Conservation (phyloP, 1,140 invertebrate species). For the Papilio xuthus region DNA sequence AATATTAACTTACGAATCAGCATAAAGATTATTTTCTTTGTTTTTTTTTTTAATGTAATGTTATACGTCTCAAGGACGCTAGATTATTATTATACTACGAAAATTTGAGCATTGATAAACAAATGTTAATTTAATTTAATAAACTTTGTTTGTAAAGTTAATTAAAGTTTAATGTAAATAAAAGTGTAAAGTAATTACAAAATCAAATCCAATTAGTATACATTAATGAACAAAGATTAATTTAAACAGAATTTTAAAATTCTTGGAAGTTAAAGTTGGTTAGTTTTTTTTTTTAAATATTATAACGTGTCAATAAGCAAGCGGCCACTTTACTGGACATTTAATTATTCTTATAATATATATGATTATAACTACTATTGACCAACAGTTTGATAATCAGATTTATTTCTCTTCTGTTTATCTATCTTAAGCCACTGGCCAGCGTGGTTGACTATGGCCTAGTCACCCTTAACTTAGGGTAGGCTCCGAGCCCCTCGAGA, state of each 20-base stretch:
- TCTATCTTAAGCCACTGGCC: no score
- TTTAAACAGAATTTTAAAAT: background rate
- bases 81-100: background rate
- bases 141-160: background rate
- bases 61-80: background rate
- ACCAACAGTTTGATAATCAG: no score
- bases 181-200: background rate
- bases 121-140: conserved; percentile 1
- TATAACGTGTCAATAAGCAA: no score
- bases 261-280: background rate
- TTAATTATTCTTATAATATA: no score
- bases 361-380: no score
- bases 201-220: background rate
- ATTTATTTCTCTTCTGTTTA: no score
- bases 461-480: no score
- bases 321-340: no score
- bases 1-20: background rate
- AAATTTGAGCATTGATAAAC: background rate
- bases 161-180: background rate
- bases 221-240: no score
- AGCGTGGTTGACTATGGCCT: no score
- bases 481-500: no score
- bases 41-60: background rate
- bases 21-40: background rate
- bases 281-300: background rate